These are phyloP conservation scores for Polietes domitor DNA, from an alignment of 2,888 invertebrate species.

Conservation along the genomic window DNA sequence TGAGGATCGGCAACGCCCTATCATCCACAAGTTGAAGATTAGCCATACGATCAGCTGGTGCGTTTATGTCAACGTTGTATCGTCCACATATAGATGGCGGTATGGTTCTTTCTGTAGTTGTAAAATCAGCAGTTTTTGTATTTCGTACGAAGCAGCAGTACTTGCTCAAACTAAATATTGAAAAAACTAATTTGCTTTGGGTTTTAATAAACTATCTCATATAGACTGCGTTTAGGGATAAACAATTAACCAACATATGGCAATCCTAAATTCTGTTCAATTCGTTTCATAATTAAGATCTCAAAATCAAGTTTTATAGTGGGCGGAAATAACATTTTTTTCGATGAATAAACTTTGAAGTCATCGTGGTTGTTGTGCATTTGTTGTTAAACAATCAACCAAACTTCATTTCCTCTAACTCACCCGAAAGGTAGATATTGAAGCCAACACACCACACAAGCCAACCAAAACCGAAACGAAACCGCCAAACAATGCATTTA, in stretches of 20 bases:
- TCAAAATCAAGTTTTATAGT: slow-evolving; percentile 46
- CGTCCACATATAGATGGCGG: too few relatives aligned
- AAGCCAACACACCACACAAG: slow-evolving; percentile 53
- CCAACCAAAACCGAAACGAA: slow-evolving; percentile 7
- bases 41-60: too few relatives aligned
- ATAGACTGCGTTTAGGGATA: too few relatives aligned
- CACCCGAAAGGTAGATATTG: slow-evolving; percentile 17
- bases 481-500: slow-evolving; percentile 50
- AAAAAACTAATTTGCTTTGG: too few relatives aligned
- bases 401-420: slow-evolving; percentile 52
- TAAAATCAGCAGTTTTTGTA: too few relatives aligned
- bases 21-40: too few relatives aligned
- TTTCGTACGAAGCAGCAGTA: too few relatives aligned
- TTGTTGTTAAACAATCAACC: slow-evolving; percentile 42
- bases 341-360: slow-evolving; percentile 12
- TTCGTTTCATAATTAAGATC: slow-evolving; percentile 59
- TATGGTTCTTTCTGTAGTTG: too few relatives aligned
- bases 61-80: too few relatives aligned
- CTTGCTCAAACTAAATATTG: too few relatives aligned
- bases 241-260: not conserved
- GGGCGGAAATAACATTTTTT: slow-evolving; percentile 41
- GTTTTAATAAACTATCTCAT: too few relatives aligned
- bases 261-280: slow-evolving; percentile 15
- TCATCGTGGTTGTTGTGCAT: not conserved
- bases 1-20: too few relatives aligned